A percentile compares a stretch with the other conserved stretches of the same genome.
Evolutionary conservation across 2,113 vertebrate species (phyloP).

Genomic region (Callopanchax toddi): DNA sequence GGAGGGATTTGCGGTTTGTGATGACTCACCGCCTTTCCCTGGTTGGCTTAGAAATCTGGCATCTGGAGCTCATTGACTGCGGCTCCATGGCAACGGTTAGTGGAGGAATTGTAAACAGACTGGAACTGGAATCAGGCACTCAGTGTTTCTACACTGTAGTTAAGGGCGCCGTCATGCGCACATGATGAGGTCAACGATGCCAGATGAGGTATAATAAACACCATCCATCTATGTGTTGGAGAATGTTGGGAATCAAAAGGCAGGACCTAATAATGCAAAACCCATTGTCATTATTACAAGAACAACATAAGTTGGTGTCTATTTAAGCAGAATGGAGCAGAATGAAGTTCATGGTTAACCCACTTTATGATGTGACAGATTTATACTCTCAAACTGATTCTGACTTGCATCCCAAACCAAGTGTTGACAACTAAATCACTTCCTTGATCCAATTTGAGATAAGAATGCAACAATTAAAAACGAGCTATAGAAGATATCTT

Average conservation of each 20-base stretch:
- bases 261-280: not conserved
- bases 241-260: not conserved
- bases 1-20: constrained; percentile 54
- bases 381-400: too few species aligned
- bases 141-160: constrained; percentile 11
- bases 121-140: constrained; percentile 49
- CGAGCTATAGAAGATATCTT: too few species aligned
- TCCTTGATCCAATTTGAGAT: too few species aligned
- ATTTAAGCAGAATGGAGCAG: not conserved
- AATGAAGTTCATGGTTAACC: too few species aligned
- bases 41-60: constrained; percentile 60
- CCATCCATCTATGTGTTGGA: not conserved
- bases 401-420: too few species aligned
- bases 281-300: not conserved
- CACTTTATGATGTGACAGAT: too few species aligned
- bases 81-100: constrained; percentile 65
- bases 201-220: constrained; percentile 12
- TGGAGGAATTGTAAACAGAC: constrained; percentile 78
- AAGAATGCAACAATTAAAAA: too few species aligned
- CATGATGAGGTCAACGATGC: constrained; percentile 16
- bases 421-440: too few species aligned
- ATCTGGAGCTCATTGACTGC: constrained; percentile 72
- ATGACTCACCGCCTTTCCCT: constrained; percentile 65
- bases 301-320: not conserved
- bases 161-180: constrained; percentile 9